Percentiles rank a stretch among this genome's conserved stretches.
phyloP scores from a whole-genome alignment of 30 jellyfish, hydroid and myxozoan species.

The Rhopilema esculentum region DNA sequence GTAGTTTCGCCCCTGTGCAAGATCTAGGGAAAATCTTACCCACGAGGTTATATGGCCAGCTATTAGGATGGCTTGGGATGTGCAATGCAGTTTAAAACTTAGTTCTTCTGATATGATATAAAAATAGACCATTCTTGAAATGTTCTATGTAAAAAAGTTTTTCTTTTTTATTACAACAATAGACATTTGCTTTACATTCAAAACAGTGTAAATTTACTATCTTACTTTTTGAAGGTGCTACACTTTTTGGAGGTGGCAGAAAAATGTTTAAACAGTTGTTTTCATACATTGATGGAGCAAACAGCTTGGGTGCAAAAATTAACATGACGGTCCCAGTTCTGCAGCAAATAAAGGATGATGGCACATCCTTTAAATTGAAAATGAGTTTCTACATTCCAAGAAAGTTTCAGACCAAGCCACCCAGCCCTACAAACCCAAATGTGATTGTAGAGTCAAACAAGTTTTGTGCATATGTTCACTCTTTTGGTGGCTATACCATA shows the following conservation, averaged over 20 bases:
- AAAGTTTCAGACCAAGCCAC: constrained; percentile 20
- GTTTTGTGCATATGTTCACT: constrained; percentile 67
- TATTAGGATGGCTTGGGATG: no score
- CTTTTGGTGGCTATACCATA: constrained; percentile 38
- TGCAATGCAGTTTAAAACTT: no score
- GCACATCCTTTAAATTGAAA: not conserved
- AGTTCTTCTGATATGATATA: no score
- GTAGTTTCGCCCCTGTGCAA: no score
- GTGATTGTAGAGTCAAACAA: constrained; percentile 1
- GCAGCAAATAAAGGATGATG: constrained; percentile 13
- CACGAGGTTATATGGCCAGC: no score
- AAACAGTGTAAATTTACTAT: no score
- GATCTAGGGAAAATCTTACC: no score
- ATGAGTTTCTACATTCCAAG: constrained; percentile 75
- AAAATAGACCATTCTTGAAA: no score
- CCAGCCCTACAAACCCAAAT: constrained; percentile 33
- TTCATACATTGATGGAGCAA: constrained; percentile 55
- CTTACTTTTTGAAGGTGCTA: not conserved
- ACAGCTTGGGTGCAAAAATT: constrained; percentile 13
- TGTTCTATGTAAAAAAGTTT: no score
- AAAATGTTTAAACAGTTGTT: constrained; percentile 52
- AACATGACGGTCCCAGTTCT: constrained; percentile 75
- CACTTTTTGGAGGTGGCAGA: not conserved
- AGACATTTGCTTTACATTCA: no score
- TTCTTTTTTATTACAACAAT: no score